Percentiles rank a stretch among this genome's conserved stretches.
Evolutionary conservation across 2,888 invertebrate species (phyloP).

Genomic region (Melieria omissa): DNA sequence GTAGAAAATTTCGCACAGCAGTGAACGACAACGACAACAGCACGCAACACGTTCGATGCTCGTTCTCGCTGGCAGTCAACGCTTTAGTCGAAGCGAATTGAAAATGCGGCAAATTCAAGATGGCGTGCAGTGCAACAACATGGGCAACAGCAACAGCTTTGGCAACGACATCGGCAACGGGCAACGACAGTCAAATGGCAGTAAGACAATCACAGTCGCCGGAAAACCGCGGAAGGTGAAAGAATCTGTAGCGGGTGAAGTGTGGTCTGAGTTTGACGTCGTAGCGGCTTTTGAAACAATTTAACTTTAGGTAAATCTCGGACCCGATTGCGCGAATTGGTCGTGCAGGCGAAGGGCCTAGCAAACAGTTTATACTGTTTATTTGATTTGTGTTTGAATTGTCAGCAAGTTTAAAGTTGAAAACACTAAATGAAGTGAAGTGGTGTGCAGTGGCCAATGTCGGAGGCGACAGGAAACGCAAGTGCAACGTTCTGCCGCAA

Average conservation of each 20-base stretch:
- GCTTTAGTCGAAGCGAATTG: no score
- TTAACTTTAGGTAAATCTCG: conserved; percentile 19
- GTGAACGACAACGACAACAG: no score
- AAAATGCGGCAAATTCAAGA: no score
- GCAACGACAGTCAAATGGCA: conserved; percentile 10
- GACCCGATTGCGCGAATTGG: neutral
- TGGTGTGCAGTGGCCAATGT: conserved; percentile 1
- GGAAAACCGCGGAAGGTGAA: conserved; percentile 26
- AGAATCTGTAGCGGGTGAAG: conserved; percentile 17
- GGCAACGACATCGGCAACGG: neutral
- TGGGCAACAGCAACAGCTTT: no score
- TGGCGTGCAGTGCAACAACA: no score
- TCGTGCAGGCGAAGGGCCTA: no score
- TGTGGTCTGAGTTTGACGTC: conserved; percentile 8
- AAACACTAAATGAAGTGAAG: neutral
- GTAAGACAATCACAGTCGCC: conserved; percentile 26
- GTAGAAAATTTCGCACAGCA: no score
- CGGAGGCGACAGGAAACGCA: conserved; percentile 1
- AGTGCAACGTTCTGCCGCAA: no score
- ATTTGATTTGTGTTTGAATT: neutral
- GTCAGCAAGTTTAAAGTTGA: neutral
- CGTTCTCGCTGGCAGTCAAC: no score
- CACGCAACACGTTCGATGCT: no score
- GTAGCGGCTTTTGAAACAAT: neutral
- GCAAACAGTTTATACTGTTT: no score